These are phyloP conservation scores for Eulemur coronatus DNA, from an alignment of 2,797 vertebrate species.

Conservation along the genomic window DNA sequence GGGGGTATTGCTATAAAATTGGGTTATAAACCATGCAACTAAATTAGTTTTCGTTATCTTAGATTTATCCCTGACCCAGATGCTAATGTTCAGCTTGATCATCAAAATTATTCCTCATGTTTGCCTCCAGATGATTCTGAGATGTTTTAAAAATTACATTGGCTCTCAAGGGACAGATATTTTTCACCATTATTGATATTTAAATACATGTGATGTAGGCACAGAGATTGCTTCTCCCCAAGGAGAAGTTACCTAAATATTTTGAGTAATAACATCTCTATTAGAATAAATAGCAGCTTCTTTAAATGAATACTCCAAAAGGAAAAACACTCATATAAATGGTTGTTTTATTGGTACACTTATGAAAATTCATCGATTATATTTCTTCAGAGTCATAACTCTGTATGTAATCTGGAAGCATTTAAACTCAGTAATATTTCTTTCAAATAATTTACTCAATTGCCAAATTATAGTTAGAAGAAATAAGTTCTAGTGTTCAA, in stretches of 20 bases:
- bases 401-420: not conserved
- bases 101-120: constrained; percentile 41
- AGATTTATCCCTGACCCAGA: constrained; percentile 37
- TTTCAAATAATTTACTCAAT: not conserved
- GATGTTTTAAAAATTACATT: constrained; percentile 56
- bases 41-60: constrained; percentile 42
- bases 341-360: not conserved
- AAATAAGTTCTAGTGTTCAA: not conserved
- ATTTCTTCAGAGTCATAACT: not conserved
- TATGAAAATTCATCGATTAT: constrained; percentile 24
- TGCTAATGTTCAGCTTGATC: constrained; percentile 12
- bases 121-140: constrained; percentile 40
- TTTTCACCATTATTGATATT: constrained; percentile 20
- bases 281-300: constrained; percentile 2
- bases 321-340: not conserved
- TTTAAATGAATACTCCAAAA: constrained; percentile 8
- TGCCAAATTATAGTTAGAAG: not conserved
- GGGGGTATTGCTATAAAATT: not conserved
- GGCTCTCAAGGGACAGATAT: not conserved
- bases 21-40: not conserved
- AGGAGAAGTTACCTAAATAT: constrained; percentile 39
- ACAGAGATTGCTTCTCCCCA: not conserved
- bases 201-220: not conserved
- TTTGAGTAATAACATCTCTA: constrained; percentile 38
- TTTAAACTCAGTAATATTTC: not conserved